Percentiles rank a stretch among this genome's conserved stretches.
These are phyloP conservation scores for Artibeus jamaicensis DNA, from an alignment of 2,797 vertebrate genomes.

Conservation along the genomic window DNA sequence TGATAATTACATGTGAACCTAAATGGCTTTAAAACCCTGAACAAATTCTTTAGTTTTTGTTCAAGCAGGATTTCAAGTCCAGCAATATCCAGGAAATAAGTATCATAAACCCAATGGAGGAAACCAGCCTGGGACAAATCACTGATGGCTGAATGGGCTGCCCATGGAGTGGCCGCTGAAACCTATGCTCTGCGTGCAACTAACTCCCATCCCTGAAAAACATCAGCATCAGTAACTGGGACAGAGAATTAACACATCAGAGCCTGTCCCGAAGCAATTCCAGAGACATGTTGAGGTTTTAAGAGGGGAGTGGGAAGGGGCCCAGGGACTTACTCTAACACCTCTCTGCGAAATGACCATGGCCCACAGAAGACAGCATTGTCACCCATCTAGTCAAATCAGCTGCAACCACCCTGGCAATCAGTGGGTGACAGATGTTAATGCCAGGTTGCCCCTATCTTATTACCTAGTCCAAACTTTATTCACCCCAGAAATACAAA, in stretches of 20 bases:
- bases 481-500: not conserved
- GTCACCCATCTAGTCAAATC: not conserved
- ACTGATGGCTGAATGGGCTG: not conserved
- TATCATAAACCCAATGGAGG: not conserved
- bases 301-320: not conserved
- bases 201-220: not conserved
- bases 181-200: not conserved
- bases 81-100: not conserved
- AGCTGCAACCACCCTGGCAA: not conserved
- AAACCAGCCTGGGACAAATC: not conserved
- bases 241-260: not conserved
- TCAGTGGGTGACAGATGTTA: not conserved
- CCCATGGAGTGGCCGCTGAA: not conserved
- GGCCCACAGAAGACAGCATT: not conserved
- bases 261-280: not conserved
- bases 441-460: not conserved
- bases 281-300: not conserved
- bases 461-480: not conserved
- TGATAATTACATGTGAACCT: not conserved
- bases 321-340: not conserved
- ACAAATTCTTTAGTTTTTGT: not conserved
- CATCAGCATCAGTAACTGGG: not conserved
- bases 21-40: not conserved
- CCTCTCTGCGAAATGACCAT: not conserved
- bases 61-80: not conserved